Evolutionary conservation across 2,113 vertebrate species (phyloP).

Genomic region (Neofelis nebulosa): DNA sequence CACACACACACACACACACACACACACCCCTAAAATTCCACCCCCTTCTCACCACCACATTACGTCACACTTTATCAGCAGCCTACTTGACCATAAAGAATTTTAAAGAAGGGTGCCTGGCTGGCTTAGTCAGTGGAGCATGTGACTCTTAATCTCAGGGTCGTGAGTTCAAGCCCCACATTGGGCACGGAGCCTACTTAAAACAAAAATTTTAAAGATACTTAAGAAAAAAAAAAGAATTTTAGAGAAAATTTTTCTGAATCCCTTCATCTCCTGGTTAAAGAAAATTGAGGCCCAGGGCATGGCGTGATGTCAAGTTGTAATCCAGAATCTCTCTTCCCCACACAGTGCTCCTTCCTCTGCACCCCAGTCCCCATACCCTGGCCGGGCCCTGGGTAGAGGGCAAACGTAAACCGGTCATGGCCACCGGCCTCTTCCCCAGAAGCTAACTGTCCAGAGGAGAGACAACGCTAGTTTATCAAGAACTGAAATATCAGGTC

Average conservation of each 20-base stretch:
- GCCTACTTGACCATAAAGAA: not conserved
- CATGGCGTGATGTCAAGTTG: rapidly evolving
- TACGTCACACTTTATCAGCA: not conserved
- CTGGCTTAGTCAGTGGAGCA: no score
- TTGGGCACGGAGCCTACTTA: no score
- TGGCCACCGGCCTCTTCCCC: not conserved
- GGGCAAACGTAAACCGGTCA: not conserved
- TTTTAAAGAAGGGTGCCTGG: not conserved
- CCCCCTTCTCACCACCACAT: no score
- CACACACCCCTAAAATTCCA: not conserved
- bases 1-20: not conserved
- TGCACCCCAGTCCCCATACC: not conserved
- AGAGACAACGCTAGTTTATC: not conserved
- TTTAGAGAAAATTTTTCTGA: not conserved
- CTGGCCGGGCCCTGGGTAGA: not conserved
- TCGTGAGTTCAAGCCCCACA: no score
- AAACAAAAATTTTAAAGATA: no score
- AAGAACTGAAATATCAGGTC: not conserved
- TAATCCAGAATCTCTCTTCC: not conserved
- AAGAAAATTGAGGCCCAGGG: not conserved
- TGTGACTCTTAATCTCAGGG: no score
- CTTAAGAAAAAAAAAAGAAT: not conserved
- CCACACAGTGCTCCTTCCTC: no score
- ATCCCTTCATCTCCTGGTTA: not conserved
- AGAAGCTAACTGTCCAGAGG: not conserved